Percentiles rank a stretch among this genome's conserved stretches.
Conservation (phyloP, 2,797 vertebrate genomes). For the Epinephelus coioides region DNA sequence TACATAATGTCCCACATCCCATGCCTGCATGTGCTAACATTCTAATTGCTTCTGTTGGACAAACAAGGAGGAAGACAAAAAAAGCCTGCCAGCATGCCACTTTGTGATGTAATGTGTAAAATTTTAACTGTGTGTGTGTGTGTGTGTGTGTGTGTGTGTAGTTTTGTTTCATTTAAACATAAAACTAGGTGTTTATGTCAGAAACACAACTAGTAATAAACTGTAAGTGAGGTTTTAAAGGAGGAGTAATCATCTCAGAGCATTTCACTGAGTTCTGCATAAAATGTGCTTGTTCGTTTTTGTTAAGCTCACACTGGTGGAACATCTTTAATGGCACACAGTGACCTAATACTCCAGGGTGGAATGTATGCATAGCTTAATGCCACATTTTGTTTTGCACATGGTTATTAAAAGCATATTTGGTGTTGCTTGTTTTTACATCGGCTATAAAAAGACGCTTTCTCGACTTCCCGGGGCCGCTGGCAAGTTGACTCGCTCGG, state of each 20-base stretch:
- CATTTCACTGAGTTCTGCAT: not conserved
- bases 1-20: not conserved
- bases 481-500: slow-evolving; percentile 60
- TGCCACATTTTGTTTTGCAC: slow-evolving; percentile 51
- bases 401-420: slow-evolving; percentile 49
- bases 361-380: slow-evolving; percentile 42
- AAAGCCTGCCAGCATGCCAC: slow-evolving; percentile 1
- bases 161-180: not conserved
- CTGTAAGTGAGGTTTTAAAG: not conserved
- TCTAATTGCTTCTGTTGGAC: slow-evolving; percentile 8
- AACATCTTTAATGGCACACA: slow-evolving; percentile 29
- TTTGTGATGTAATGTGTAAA: not conserved
- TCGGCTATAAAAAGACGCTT: slow-evolving; percentile 56
- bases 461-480: slow-evolving; percentile 51
- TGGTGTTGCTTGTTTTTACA: slow-evolving; percentile 51
- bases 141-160: slow-evolving; percentile 3
- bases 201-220: slow-evolving; percentile 1
- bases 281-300: not conserved
- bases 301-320: not conserved
- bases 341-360: slow-evolving; percentile 43
- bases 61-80: not conserved
- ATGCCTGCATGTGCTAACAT: slow-evolving; percentile 2
- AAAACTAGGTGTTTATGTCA: slow-evolving; percentile 27
- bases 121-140: not conserved
- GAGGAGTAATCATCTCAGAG: not conserved